phyloP scores from a whole-genome alignment of 2,797 vertebrate species.

The Anabacerthia variegaticeps region DNA sequence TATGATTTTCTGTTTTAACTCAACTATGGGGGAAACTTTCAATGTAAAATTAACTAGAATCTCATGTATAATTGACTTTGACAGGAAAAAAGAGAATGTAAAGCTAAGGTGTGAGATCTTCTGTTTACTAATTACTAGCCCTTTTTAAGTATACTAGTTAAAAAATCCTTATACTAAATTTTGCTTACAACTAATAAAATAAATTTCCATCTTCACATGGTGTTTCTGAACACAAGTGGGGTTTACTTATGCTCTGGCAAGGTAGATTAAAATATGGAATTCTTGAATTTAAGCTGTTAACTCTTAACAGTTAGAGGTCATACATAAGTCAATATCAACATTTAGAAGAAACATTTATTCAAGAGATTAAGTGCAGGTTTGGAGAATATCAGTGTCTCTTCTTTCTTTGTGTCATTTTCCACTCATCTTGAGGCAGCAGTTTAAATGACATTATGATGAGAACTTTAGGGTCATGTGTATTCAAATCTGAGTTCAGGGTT shows the following conservation, averaged over 20 bases:
- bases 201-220: neutral
- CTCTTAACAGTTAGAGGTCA: neutral
- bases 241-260: neutral
- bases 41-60: conserved; percentile 5
- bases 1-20: conserved; percentile 45
- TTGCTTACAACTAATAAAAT: neutral
- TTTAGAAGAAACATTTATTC: conserved; percentile 2
- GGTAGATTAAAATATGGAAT: neutral
- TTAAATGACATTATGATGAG: neutral
- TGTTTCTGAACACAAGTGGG: neutral
- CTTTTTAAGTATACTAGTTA: neutral
- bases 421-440: neutral
- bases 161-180: neutral
- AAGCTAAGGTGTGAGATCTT: conserved; percentile 14
- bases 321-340: neutral
- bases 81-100: neutral
- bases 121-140: neutral
- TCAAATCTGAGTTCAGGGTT: neutral
- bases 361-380: neutral
- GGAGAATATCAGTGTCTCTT: neutral
- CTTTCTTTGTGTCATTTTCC: neutral
- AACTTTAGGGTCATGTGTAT: neutral
- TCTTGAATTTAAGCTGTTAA: neutral
- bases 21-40: neutral
- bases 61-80: conserved; percentile 32